A percentile compares a stretch with the other conserved stretches of the same genome.
Evolutionary conservation across 2,888 invertebrate genomes (phyloP).

Genomic region (Venusia cambrica): DNA sequence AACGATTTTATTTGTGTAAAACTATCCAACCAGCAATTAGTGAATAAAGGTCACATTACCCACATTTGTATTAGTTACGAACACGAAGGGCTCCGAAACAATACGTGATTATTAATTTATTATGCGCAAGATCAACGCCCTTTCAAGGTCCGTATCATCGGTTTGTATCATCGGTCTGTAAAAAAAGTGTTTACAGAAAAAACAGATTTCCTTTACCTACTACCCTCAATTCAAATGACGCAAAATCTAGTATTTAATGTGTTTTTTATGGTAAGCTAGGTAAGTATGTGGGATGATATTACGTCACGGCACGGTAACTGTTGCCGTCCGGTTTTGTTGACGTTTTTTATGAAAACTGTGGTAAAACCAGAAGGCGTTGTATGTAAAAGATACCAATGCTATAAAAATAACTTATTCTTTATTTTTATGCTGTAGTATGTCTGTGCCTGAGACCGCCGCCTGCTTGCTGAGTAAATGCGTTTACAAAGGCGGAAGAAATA

Average conservation of each 20-base stretch:
- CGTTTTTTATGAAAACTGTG: no score
- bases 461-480: conserved; percentile 10
- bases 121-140: conserved; percentile 58
- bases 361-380: no score
- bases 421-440: no score
- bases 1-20: no score
- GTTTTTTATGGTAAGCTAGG: not conserved
- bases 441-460: not conserved
- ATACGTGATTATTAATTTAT: conserved; percentile 40
- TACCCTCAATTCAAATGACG: no score
- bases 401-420: no score
- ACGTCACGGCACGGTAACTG: no score
- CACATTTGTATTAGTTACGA: conserved; percentile 10
- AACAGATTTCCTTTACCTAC: conserved; percentile 4
- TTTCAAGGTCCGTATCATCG: conserved; percentile 36
- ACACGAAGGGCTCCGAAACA: conserved; percentile 32
- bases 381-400: no score
- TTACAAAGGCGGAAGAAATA: conserved; percentile 53
- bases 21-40: conserved; percentile 1
- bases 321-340: no score
- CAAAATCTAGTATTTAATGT: no score
- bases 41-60: conserved; percentile 7
- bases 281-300: not conserved
- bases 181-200: conserved; percentile 4
- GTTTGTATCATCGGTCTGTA: conserved; percentile 9